A percentile compares a stretch with the other conserved stretches of the same genome.
Conservation (phyloP, 2,888 invertebrate genomes). For the Lomographa bimaculata region DNA sequence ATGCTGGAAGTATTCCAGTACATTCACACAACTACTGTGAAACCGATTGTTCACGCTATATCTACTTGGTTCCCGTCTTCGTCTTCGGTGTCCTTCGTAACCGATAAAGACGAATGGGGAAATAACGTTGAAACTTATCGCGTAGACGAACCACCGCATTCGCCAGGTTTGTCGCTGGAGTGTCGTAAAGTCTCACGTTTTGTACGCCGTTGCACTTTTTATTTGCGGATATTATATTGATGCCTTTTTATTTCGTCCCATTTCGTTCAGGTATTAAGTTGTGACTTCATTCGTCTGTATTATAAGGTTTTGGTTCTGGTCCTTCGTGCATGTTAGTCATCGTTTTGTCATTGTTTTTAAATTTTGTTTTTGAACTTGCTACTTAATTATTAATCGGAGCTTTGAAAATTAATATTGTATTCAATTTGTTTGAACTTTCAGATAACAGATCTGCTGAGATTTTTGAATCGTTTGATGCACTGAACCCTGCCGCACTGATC, state of each 20-base stretch:
- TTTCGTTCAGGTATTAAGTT: slow-evolving; percentile 23
- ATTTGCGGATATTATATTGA: slow-evolving; percentile 50
- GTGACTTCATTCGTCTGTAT: slow-evolving; percentile 11
- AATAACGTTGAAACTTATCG: slow-evolving; percentile 78
- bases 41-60: slow-evolving; percentile 71
- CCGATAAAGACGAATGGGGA: slow-evolving; percentile 75
- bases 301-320: slow-evolving; percentile 34
- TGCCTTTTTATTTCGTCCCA: slow-evolving; percentile 18
- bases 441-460: slow-evolving; percentile 70
- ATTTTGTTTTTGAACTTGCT: neutral
- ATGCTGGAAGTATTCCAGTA: slow-evolving; percentile 81
- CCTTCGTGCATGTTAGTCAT: slow-evolving; percentile 39
- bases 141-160: slow-evolving; percentile 80
- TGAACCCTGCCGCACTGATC: slow-evolving; percentile 84
- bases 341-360: slow-evolving; percentile 13
- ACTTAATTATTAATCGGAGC: too few species aligned
- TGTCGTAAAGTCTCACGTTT: slow-evolving; percentile 65
- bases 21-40: slow-evolving; percentile 75
- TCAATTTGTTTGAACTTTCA: too few species aligned
- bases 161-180: slow-evolving; percentile 81
- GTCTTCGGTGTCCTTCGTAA: slow-evolving; percentile 58
- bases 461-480: slow-evolving; percentile 83
- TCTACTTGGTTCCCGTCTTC: slow-evolving; percentile 50
- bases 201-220: slow-evolving; percentile 70
- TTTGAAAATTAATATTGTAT: too few species aligned